Evolutionary conservation across 2,113 vertebrate genomes (phyloP).

Genomic region (Miniopterus natalensis): DNA sequence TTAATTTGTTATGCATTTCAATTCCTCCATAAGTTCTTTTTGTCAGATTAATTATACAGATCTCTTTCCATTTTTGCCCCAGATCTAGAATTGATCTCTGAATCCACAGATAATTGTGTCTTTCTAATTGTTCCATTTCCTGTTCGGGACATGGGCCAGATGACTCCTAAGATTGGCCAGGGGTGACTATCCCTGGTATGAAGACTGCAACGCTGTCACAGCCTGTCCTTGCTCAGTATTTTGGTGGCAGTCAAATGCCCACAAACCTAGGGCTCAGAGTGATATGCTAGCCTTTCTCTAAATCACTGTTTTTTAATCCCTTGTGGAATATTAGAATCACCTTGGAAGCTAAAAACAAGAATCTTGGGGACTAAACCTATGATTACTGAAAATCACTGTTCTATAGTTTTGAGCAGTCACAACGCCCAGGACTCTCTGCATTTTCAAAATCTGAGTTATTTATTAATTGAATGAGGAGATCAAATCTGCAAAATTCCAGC

Average conservation of each 20-base stretch:
- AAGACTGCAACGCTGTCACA: neutral
- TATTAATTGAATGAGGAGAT: neutral
- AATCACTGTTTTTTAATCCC: neutral
- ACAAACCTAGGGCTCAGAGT: neutral
- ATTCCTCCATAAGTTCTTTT: constrained; percentile 46
- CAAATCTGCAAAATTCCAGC: neutral
- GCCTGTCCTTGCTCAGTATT: neutral
- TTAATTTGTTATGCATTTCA: constrained; percentile 49
- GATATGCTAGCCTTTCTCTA: neutral
- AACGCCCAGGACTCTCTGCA: no score
- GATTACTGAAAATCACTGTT: neutral
- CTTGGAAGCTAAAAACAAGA: neutral
- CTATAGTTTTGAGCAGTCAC: neutral
- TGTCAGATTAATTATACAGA: constrained; percentile 60
- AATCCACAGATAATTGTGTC: constrained; percentile 20
- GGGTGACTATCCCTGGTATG: neutral
- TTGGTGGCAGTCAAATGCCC: neutral
- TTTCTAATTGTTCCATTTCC: neutral
- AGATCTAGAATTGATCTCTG: constrained; percentile 55
- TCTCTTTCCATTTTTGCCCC: constrained; percentile 42
- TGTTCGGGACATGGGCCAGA: neutral
- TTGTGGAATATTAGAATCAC: neutral
- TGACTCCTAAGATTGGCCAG: neutral
- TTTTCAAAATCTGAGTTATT: neutral
- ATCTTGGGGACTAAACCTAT: no score